phyloP scores from a whole-genome alignment of 2,113 vertebrate species.

The Nettapus auritus region DNA sequence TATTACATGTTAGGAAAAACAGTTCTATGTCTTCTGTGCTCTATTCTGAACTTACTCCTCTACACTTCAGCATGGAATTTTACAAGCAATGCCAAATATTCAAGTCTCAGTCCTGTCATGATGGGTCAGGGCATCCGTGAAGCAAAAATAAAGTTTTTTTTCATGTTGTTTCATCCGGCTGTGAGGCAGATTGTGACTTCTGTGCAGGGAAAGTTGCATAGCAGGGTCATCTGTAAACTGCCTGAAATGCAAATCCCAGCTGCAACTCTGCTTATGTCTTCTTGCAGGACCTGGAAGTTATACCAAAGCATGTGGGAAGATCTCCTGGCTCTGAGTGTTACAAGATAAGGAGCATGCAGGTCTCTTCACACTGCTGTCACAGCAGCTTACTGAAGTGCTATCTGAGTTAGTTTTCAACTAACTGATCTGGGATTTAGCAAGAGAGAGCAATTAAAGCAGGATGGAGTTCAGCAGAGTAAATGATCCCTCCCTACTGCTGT shows the following conservation, averaged over 20 bases:
- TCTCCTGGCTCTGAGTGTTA: not conserved
- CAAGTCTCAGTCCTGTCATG: not conserved
- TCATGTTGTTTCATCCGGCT: not conserved
- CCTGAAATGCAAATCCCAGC: not conserved
- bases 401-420: slow-evolving; percentile 24
- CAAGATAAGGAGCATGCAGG: not conserved
- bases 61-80: not conserved
- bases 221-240: not conserved
- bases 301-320: not conserved
- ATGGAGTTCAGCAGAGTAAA: slow-evolving; percentile 15
- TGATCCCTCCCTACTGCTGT: not conserved
- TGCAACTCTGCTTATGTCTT: not conserved
- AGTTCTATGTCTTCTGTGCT: not conserved
- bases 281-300: not conserved
- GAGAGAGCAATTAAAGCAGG: slow-evolving; percentile 32
- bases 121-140: not conserved
- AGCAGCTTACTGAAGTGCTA: not conserved
- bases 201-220: not conserved
- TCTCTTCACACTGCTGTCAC: not conserved
- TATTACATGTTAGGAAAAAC: not conserved
- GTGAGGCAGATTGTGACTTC: not conserved
- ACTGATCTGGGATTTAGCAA: slow-evolving; percentile 33
- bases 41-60: not conserved
- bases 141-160: not conserved
- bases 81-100: not conserved